These are phyloP conservation scores for Geotrypetes seraphini DNA, from an alignment of 2,797 vertebrate species.

Conservation along the genomic window DNA sequence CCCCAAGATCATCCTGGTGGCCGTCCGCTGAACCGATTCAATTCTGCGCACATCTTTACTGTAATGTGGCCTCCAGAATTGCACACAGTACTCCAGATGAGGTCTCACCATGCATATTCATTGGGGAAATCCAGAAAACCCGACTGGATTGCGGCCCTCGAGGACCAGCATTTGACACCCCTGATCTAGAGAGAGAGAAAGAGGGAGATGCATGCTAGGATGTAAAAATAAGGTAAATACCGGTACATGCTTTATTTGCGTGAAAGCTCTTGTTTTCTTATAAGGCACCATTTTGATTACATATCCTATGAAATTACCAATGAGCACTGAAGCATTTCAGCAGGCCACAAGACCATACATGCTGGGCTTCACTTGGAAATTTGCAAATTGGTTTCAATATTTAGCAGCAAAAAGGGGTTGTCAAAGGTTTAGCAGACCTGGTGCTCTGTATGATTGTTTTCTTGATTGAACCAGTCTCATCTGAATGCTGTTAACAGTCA, in stretches of 20 bases:
- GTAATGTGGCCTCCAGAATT: too few species aligned
- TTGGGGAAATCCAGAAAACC: too few species aligned
- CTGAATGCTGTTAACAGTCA: slow-evolving; percentile 1
- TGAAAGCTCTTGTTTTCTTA: background rate
- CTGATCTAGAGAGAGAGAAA: too few species aligned
- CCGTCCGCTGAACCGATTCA: too few species aligned
- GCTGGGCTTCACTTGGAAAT: background rate
- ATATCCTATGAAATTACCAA: background rate
- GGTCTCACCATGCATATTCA: too few species aligned
- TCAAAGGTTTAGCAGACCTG: background rate
- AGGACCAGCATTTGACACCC: too few species aligned
- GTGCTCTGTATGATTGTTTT: slow-evolving; percentile 17
- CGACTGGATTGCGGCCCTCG: too few species aligned
- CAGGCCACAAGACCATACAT: background rate
- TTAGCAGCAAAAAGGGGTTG: background rate
- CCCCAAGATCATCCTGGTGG: too few species aligned
- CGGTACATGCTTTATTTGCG: background rate
- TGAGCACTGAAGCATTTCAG: background rate
- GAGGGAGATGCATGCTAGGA: too few species aligned
- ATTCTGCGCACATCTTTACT: too few species aligned
- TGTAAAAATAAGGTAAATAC: background rate
- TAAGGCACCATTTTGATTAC: rapidly evolving
- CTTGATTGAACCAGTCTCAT: background rate
- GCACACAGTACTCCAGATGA: too few species aligned
- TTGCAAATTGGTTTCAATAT: background rate